These are phyloP conservation scores for Drosophila sproati DNA, from an alignment of 1,140 invertebrate species.

Conservation along the genomic window DNA sequence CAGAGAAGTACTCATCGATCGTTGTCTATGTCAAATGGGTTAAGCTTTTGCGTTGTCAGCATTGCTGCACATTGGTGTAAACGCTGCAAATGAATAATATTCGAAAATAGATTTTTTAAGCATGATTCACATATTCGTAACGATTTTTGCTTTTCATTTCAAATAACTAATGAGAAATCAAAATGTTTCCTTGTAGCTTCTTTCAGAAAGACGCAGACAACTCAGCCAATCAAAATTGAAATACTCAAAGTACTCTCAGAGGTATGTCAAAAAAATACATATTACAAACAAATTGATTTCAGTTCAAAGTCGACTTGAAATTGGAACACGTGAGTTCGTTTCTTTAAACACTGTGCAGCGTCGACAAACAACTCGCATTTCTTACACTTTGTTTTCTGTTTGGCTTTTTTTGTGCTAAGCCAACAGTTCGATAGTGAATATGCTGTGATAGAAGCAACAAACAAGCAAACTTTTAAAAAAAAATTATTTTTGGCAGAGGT, in stretches of 20 bases:
- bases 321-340: background rate
- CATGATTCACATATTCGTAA: background rate
- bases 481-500: conserved; percentile 25
- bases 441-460: conserved; percentile 29
- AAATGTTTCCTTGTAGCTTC: background rate
- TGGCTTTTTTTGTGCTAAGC: conserved; percentile 10
- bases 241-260: background rate
- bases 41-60: conserved; percentile 46
- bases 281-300: background rate
- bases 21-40: conserved; percentile 47
- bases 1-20: conserved; percentile 28
- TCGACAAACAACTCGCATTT: background rate
- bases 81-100: background rate
- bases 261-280: background rate
- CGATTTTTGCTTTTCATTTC: too few relatives aligned
- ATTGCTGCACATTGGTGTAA: conserved; percentile 31
- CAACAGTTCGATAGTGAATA: conserved; percentile 40
- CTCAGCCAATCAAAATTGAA: background rate
- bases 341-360: background rate
- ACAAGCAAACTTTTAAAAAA: conserved; percentile 11
- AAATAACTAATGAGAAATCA: too few relatives aligned
- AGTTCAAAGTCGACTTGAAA: background rate
- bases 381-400: background rate
- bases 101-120: too few relatives aligned
- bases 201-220: background rate